Percentiles rank a stretch among this genome's conserved stretches.
phyloP scores from a whole-genome alignment of 1,140 invertebrate genomes.

The Pogonognathellus flavescens region DNA sequence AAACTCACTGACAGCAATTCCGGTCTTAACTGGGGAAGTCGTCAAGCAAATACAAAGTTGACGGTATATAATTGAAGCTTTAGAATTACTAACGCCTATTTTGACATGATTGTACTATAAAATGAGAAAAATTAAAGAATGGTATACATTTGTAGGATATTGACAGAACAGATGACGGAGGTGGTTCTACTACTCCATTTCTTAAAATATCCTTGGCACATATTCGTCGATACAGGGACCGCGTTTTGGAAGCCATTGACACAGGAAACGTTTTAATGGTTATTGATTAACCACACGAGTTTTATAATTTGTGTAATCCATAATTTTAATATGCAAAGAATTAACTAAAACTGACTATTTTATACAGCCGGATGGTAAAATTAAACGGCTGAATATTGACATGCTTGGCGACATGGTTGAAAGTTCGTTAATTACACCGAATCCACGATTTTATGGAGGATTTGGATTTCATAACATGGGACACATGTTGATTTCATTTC shows the following conservation, averaged over 20 bases:
- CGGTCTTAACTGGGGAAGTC: slow-evolving; percentile 58
- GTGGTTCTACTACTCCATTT: not conserved
- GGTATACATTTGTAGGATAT: slow-evolving; percentile 7
- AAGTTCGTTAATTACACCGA: slow-evolving; percentile 78
- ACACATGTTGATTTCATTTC: slow-evolving; percentile 77
- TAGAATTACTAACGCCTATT: too few species aligned
- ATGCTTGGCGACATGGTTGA: slow-evolving; percentile 86
- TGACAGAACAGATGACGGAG: slow-evolving; percentile 27
- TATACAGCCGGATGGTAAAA: slow-evolving; percentile 72
- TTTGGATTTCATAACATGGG: slow-evolving; percentile 79
- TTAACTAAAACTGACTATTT: too few species aligned
- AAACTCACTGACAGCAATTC: slow-evolving; percentile 65
- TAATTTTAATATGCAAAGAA: too few species aligned
- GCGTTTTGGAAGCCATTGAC: slow-evolving; percentile 82
- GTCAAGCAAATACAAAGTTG: slow-evolving; percentile 62
- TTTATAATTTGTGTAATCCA: too few species aligned
- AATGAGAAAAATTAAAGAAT: too few species aligned
- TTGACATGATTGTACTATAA: too few species aligned
- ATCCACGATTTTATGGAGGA: slow-evolving; percentile 76
- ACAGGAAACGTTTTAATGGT: slow-evolving; percentile 73
- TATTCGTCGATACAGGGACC: slow-evolving; percentile 74
- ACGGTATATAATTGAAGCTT: too few species aligned
- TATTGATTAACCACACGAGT: slow-evolving; percentile 43
- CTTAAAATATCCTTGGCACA: not conserved
- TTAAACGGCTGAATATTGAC: slow-evolving; percentile 74